phyloP scores from a whole-genome alignment of 2,113 vertebrate species.

The Epinephelus fuscoguttatus region DNA sequence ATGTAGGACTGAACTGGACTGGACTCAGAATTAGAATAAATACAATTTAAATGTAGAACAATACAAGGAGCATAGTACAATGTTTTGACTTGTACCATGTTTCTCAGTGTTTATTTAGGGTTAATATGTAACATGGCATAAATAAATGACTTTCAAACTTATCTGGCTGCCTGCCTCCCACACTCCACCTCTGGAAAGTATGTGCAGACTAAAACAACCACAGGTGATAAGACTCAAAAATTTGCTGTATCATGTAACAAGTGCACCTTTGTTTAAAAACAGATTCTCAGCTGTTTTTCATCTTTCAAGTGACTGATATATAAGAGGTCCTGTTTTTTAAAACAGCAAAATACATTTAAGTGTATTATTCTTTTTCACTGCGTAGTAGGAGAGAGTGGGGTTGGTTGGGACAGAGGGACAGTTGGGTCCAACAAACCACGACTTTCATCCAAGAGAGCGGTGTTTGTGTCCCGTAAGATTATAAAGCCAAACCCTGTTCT shows the following conservation, averaged over 20 bases:
- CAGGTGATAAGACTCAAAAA: not conserved
- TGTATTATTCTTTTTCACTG: not conserved
- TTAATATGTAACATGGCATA: not conserved
- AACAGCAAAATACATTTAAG: not conserved
- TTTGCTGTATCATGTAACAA: not conserved
- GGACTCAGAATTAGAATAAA: not conserved
- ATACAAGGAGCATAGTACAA: not conserved
- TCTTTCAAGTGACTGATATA: not conserved
- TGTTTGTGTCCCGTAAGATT: too few species aligned
- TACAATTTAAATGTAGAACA: not conserved
- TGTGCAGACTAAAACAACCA: not conserved
- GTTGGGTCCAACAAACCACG: too few species aligned
- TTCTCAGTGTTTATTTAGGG: not conserved
- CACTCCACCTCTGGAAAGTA: not conserved
- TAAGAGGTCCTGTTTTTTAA: not conserved
- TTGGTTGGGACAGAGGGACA: too few species aligned
- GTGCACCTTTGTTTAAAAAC: not conserved
- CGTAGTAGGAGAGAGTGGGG: too few species aligned
- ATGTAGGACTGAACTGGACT: not conserved
- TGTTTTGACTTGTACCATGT: not conserved
- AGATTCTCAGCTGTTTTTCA: not conserved
- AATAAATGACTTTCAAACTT: not conserved
- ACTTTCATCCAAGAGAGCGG: too few species aligned
- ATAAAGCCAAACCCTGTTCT: too few species aligned
- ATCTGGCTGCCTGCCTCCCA: not conserved